These are phyloP conservation scores for Scaptomyza caliginosa DNA, from an alignment of 2,888 invertebrate genomes.

Conservation along the genomic window DNA sequence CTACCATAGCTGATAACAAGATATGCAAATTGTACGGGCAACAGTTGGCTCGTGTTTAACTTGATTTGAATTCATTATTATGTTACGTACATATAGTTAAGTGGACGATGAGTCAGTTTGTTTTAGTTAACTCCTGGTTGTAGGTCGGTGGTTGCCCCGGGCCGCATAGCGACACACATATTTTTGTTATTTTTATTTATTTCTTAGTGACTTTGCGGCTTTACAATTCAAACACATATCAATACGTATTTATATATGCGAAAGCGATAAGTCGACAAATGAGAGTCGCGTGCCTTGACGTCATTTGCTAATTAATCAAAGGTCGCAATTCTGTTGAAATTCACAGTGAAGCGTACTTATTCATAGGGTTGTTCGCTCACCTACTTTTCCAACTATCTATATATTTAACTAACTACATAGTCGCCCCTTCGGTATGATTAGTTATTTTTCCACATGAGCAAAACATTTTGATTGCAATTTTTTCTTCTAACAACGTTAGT, in stretches of 20 bases:
- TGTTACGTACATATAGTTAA: neutral
- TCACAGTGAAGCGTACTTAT: constrained; percentile 7
- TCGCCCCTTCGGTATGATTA: too few species aligned
- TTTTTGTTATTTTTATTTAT: constrained; percentile 35
- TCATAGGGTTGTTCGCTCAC: neutral
- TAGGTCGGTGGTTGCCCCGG: constrained; percentile 45
- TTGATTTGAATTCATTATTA: neutral
- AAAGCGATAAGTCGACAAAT: constrained; percentile 22
- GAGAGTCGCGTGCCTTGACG: constrained; percentile 69
- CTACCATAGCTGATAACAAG: constrained; percentile 25
- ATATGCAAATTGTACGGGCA: neutral
- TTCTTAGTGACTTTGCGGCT: constrained; percentile 6
- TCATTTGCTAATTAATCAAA: constrained; percentile 59
- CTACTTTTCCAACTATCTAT: neutral
- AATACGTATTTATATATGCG: too few species aligned
- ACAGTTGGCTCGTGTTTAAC: too few species aligned
- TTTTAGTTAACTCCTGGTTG: neutral
- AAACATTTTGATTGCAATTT: neutral
- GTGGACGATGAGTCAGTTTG: constrained; percentile 29
- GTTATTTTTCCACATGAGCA: neutral
- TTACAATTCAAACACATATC: too few species aligned
- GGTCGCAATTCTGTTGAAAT: constrained; percentile 51
- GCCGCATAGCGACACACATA: constrained; percentile 49
- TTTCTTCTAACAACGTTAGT: neutral
- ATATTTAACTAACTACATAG: too few species aligned